Conservation (phyloP, 1,140 invertebrate genomes). For the Orchestia grillus region DNA sequence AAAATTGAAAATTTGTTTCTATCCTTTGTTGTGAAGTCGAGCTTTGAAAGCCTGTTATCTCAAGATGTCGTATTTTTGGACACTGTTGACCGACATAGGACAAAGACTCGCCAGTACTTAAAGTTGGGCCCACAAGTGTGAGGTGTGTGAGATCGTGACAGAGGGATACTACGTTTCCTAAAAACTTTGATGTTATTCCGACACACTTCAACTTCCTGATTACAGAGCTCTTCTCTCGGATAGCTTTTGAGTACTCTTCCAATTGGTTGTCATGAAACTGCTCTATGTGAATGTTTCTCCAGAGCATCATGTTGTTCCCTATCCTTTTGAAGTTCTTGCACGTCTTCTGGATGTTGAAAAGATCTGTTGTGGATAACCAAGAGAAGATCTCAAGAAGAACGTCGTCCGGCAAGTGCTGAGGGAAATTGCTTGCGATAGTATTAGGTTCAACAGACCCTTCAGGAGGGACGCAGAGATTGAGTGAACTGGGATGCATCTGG, state of each 20-base stretch:
- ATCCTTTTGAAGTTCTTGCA: neutral
- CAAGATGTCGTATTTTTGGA: neutral
- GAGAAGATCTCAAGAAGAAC: neutral
- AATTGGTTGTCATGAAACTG: neutral
- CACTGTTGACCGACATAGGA: neutral
- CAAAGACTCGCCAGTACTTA: neutral
- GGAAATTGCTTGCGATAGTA: neutral
- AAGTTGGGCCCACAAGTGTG: neutral
- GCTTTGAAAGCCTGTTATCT: neutral
- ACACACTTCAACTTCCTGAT: neutral
- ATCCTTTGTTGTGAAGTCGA: neutral
- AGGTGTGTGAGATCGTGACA: neutral
- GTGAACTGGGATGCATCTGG: too few relatives aligned
- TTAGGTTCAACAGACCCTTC: neutral
- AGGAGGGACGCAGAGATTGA: too few relatives aligned
- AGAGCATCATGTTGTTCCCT: neutral
- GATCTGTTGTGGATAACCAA: neutral
- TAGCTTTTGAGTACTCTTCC: neutral
- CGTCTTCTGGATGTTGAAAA: neutral
- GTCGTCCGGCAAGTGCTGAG: neutral
- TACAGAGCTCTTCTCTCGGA: neutral
- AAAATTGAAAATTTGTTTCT: neutral
- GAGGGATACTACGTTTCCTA: neutral
- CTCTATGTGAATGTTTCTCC: neutral
- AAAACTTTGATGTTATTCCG: neutral